Conservation (phyloP, 2,888 invertebrate species). For the Physocephala rufipes region DNA sequence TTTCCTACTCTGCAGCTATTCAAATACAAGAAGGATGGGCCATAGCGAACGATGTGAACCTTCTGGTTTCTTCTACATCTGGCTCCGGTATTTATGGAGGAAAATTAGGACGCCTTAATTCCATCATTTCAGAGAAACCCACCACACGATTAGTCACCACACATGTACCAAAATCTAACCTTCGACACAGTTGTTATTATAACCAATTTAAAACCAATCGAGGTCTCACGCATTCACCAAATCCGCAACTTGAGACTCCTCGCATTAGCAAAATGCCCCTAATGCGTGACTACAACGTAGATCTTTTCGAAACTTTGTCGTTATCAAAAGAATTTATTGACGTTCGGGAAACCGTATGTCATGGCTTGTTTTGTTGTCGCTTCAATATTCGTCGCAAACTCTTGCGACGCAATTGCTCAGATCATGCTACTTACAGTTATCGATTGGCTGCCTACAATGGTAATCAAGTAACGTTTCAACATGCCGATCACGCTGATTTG, state of each 20-base stretch:
- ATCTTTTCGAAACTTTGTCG: conserved; percentile 50
- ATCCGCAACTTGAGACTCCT: conserved; percentile 44
- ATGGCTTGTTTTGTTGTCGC: conserved; percentile 60
- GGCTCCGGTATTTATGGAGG: conserved; percentile 73
- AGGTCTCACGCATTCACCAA: conserved; percentile 43
- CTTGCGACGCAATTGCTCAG: conserved; percentile 35
- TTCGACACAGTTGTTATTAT: neutral
- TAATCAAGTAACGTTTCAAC: conserved; percentile 51
- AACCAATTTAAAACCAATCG: conserved; percentile 10
- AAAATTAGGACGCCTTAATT: conserved; percentile 54
- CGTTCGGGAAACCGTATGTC: conserved; percentile 41
- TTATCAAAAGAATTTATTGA: conserved; percentile 44
- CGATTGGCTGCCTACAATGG: conserved; percentile 56
- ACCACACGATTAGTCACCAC: conserved; percentile 51
- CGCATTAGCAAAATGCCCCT: conserved; percentile 50
- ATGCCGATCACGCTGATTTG: conserved; percentile 65
- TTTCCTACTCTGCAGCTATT: too few species aligned
- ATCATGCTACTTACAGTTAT: conserved; percentile 55
- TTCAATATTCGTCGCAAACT: conserved; percentile 48
- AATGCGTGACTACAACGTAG: conserved; percentile 56
- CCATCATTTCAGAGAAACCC: conserved; percentile 51
- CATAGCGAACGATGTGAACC: conserved; percentile 68
- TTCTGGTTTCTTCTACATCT: conserved; percentile 71
- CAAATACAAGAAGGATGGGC: conserved; percentile 73
- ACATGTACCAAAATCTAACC: conserved; percentile 53